phyloP scores from a whole-genome alignment of 2,797 vertebrate genomes.

The Phyllotis vaccarum region DNA sequence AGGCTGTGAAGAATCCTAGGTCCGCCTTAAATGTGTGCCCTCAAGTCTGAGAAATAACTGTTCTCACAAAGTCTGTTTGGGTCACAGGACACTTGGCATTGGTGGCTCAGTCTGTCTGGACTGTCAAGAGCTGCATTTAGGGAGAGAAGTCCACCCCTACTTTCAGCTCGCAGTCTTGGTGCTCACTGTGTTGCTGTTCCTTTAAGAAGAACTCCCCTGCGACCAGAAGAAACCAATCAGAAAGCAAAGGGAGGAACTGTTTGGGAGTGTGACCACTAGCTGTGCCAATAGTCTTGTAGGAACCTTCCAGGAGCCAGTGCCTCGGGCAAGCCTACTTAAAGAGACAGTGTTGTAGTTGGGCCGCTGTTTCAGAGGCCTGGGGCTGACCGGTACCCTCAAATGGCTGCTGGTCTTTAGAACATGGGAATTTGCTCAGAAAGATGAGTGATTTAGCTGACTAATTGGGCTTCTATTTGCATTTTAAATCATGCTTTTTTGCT shows the following conservation, averaged over 20 bases:
- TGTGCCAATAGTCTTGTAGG: background rate
- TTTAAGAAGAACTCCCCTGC: constrained; percentile 52
- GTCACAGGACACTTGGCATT: background rate
- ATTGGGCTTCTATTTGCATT: constrained; percentile 89
- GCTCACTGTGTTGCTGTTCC: background rate
- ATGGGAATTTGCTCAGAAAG: constrained; percentile 68
- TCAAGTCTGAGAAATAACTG: background rate
- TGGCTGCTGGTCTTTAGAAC: background rate
- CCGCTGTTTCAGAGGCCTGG: background rate
- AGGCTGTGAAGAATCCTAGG: no score
- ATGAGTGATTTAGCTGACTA: constrained; percentile 81
- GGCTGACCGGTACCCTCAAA: constrained; percentile 35
- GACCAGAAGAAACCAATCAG: constrained; percentile 61
- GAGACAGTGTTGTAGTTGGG: background rate
- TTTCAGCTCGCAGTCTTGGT: background rate
- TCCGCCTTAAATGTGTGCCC: background rate
- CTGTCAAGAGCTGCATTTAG: background rate
- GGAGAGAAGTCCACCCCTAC: background rate
- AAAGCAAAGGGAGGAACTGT: constrained; percentile 31
- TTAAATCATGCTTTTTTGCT: constrained; percentile 87
- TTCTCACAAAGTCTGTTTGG: background rate
- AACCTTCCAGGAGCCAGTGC: background rate
- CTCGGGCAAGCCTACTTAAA: constrained; percentile 60
- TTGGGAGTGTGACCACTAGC: background rate
- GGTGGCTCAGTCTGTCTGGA: background rate